Conservation (phyloP, 2,888 invertebrate species). For the Rhagonycha fulva region DNA sequence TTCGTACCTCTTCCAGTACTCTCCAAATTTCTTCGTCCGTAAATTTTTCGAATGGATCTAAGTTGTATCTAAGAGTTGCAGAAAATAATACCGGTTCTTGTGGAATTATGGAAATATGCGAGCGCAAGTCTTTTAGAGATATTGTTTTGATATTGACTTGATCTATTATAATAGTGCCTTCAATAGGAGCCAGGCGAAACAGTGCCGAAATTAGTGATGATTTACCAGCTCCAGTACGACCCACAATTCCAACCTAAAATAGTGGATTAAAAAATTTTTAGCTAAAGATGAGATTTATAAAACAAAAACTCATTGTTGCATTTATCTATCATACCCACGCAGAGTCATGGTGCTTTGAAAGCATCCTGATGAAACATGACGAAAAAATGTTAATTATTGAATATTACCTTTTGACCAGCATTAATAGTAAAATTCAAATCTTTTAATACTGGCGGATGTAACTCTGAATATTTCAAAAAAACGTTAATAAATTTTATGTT, state of each 20-base stretch:
- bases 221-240: constrained; percentile 59
- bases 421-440: constrained; percentile 54
- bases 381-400: background rate
- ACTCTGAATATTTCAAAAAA: constrained; percentile 62
- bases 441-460: constrained; percentile 64
- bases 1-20: constrained; percentile 66
- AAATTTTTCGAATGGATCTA: constrained; percentile 4
- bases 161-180: constrained; percentile 58
- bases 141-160: constrained; percentile 48
- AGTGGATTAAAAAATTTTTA: background rate
- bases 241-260: constrained; percentile 63
- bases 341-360: no score
- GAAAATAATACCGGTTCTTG: constrained; percentile 57
- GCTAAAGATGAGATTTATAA: no score
- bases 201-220: constrained; percentile 55
- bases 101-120: constrained; percentile 61
- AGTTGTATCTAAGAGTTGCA: background rate
- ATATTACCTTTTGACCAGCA: constrained; percentile 52
- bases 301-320: no score
- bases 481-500: constrained; percentile 61
- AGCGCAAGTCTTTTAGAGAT: constrained; percentile 57
- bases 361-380: no score
- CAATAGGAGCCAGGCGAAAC: constrained; percentile 58
- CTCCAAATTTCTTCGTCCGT: constrained; percentile 68
- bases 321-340: no score